These are phyloP conservation scores for Polydrusus pterygomalis DNA, from an alignment of 2,888 invertebrate species.

Conservation along the genomic window DNA sequence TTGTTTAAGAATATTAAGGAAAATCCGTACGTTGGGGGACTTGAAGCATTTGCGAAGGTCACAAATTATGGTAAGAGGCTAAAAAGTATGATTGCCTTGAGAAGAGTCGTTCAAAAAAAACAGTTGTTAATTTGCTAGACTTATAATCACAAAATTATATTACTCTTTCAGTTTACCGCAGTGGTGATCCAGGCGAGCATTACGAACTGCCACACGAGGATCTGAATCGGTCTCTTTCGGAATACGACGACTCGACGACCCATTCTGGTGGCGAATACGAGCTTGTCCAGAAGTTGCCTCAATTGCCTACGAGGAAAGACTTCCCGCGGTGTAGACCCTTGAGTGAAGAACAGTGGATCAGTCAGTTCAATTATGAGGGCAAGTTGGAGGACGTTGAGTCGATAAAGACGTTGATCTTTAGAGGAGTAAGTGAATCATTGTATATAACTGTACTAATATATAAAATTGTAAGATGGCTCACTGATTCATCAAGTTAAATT, in stretches of 20 bases:
- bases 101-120: neutral
- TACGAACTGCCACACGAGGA: conserved; percentile 80
- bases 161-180: conserved; percentile 75
- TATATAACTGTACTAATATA: too few species aligned
- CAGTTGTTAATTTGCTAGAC: too few species aligned
- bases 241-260: conserved; percentile 69
- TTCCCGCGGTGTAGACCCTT: conserved; percentile 84
- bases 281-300: conserved; percentile 79
- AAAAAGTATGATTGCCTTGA: too few species aligned
- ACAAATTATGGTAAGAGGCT: conserved; percentile 84
- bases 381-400: conserved; percentile 85
- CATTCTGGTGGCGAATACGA: conserved; percentile 83
- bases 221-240: conserved; percentile 75
- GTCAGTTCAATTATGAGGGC: conserved; percentile 87
- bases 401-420: conserved; percentile 90
- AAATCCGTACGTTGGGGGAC: conserved; percentile 87
- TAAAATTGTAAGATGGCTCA: too few species aligned
- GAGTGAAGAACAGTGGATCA: conserved; percentile 86
- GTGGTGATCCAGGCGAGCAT: conserved; percentile 77
- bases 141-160: too few species aligned
- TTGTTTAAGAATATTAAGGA: conserved; percentile 77
- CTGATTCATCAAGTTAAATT: too few species aligned
- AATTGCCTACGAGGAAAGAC: conserved; percentile 81
- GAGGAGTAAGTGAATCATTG: conserved; percentile 79
- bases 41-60: conserved; percentile 91